Conservation (phyloP, 2,888 invertebrate species). For the Trissolcus brochymenae region DNA sequence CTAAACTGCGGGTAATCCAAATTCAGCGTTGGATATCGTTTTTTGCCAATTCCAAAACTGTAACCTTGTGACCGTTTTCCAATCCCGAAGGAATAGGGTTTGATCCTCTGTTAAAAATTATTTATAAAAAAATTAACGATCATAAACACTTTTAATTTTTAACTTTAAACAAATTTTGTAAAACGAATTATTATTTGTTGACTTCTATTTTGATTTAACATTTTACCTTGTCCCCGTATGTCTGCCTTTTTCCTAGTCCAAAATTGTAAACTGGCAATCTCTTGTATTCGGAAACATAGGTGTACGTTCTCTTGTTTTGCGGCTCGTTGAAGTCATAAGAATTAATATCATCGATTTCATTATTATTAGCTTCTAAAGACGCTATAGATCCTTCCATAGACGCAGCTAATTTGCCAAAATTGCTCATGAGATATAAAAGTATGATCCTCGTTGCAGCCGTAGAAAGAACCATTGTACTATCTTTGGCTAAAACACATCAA, state of each 20-base stretch:
- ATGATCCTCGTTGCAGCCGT: constrained; percentile 49
- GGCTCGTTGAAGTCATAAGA: constrained; percentile 18
- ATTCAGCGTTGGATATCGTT: constrained; percentile 63
- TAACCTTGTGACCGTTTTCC: constrained; percentile 80
- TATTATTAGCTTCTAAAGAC: constrained; percentile 30
- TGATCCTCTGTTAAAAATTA: constrained; percentile 77
- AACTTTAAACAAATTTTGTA: neutral
- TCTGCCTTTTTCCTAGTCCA: constrained; percentile 71
- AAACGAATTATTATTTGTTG: neutral
- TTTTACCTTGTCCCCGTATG: constrained; percentile 75
- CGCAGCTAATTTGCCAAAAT: constrained; percentile 58
- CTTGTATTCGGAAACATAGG: constrained; percentile 82
- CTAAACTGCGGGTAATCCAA: constrained; percentile 67
- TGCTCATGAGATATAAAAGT: constrained; percentile 60
- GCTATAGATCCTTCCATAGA: constrained; percentile 62
- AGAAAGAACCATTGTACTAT: neutral
- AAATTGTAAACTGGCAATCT: constrained; percentile 79
- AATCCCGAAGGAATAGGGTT: constrained; percentile 84
- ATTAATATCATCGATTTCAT: constrained; percentile 30
- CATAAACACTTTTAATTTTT: neutral
- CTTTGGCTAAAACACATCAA: constrained; percentile 4
- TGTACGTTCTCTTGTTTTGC: constrained; percentile 78
- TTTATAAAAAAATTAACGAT: neutral
- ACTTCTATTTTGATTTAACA: neutral
- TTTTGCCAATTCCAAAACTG: constrained; percentile 80